These are phyloP conservation scores for Bubo blakistoni DNA, from an alignment of 2,113 vertebrate genomes.

Conservation along the genomic window DNA sequence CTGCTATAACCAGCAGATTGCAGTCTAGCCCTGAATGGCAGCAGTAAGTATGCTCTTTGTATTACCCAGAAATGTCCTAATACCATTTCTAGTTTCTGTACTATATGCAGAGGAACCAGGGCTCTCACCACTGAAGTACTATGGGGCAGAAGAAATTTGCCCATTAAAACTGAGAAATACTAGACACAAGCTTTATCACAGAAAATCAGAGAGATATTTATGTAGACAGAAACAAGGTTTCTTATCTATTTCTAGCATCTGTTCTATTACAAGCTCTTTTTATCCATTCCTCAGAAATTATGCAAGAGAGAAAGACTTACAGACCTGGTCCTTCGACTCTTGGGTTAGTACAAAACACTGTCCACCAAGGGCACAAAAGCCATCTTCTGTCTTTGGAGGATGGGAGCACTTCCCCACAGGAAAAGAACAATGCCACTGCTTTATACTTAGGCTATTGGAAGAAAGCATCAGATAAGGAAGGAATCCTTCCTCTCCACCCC, in stretches of 20 bases:
- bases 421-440: background rate
- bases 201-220: background rate
- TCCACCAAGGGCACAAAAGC: background rate
- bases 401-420: background rate
- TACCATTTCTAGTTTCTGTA: background rate
- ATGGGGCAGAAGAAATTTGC: background rate
- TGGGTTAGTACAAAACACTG: background rate
- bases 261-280: background rate
- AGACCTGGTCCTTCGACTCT: background rate
- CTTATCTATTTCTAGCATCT: background rate
- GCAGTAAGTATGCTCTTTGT: background rate
- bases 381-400: background rate
- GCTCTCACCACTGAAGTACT: background rate
- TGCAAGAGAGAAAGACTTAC: background rate
- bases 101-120: background rate
- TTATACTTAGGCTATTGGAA: background rate
- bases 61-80: background rate
- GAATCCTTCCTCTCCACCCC: background rate
- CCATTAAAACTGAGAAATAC: background rate
- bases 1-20: background rate
- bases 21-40: background rate
- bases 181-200: background rate
- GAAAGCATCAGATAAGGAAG: background rate
- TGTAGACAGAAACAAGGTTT: background rate
- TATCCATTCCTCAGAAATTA: background rate